Evolutionary conservation across 2,888 invertebrate genomes (phyloP), one percentile per base, ranked within the genome.

Genomic region (Drosophila cognata): DNA sequence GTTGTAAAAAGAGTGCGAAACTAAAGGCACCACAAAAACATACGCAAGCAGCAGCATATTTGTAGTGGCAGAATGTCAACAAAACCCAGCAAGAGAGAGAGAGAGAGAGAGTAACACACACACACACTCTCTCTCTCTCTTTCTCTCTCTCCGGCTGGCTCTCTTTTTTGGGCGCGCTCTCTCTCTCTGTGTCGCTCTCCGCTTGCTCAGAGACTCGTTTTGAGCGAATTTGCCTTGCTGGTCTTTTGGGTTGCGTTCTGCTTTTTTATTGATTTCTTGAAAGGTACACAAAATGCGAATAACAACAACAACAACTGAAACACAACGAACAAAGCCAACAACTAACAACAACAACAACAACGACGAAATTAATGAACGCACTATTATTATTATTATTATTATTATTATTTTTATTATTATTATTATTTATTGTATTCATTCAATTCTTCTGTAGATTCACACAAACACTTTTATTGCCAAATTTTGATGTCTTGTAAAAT

Each of bases 191-290:
- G 28, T 25, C 10, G 28, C 71, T 33, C 51, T 33, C 13, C 38
- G 35, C 65, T 60, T 56, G 50, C 72, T 60, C 53, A 48, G 63
- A 46, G 83, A 86, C 88, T 86, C 77, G 86, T 86, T 86, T 81
- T 86, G 84, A 84, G 86, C 86, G 88, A 88, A 84, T 84, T 82
- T 84, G 75, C 74, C 65, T n/a, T 80, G 82, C 56, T 82, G 82
- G 81, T 77, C 82, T 79, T 74, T 74, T 82, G 71, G 77, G 77
- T 60, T 78, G 81, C 74, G 80, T 77, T 81, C 84, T 91, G 88
- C 77, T 74, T 75, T 88, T 91, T 91, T 91, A 91, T 91, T 91
- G 91, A 91, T 91, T 91, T 91, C 85, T 91, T 91, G 87, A 91
- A 91, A 91, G 91, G 86, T 90, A 89, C 89, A 89, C 89, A 90